phyloP scores from a whole-genome alignment of 2,888 invertebrate species.

The Eupelmus urozonus region DNA sequence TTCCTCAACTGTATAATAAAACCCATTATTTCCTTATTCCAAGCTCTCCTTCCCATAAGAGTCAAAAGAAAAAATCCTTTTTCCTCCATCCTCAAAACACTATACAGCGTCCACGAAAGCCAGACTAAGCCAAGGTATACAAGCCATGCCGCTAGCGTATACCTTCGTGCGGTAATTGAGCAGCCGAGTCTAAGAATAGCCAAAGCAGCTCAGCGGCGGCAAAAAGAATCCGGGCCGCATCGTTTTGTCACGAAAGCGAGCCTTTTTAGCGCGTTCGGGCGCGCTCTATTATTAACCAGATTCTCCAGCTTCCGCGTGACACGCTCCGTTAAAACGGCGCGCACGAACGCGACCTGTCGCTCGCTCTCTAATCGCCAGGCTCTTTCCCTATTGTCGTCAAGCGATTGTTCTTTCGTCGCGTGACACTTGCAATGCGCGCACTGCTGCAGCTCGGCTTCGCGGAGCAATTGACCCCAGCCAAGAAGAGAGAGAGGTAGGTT shows the following conservation, averaged over 20 bases:
- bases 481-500: background rate
- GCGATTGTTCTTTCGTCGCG: constrained; percentile 50
- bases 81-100: background rate
- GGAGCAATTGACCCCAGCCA: constrained; percentile 18
- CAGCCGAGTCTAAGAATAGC: constrained; percentile 2
- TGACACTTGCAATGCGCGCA: constrained; percentile 39
- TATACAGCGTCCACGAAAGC: background rate
- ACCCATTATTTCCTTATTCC: too few relatives aligned
- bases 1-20: too few relatives aligned
- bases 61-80: background rate
- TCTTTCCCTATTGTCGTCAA: constrained; percentile 40
- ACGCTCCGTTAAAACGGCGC: constrained; percentile 10
- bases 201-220: background rate
- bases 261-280: background rate
- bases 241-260: constrained; percentile 37
- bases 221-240: constrained; percentile 2
- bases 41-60: too few relatives aligned
- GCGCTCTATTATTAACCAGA: constrained; percentile 6
- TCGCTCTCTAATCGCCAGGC: background rate
- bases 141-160: background rate
- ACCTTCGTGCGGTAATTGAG: constrained; percentile 46
- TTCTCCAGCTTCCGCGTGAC: constrained; percentile 36
- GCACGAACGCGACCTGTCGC: constrained; percentile 15
- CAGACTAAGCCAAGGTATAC: too few relatives aligned
- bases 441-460: too few relatives aligned